A percentile compares a stretch with the other conserved stretches of the same genome.
Evolutionary conservation across 2,113 vertebrate species (phyloP).

Genomic region (Megaceryle torquata): DNA sequence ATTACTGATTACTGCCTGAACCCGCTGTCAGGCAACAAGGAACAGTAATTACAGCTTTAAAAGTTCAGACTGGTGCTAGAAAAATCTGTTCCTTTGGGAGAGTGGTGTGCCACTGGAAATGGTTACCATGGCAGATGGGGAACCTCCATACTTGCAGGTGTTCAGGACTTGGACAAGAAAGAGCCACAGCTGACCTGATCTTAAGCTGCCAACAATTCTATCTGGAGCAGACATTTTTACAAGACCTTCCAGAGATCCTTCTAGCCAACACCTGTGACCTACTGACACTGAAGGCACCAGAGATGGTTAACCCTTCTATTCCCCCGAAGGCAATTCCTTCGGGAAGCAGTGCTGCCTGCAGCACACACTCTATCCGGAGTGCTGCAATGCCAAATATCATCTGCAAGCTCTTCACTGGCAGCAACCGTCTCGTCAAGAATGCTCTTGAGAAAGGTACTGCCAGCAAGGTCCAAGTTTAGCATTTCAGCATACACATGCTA

Average conservation of each 20-base stretch:
- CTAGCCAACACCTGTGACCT: background rate
- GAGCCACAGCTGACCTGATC: background rate
- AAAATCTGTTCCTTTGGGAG: background rate
- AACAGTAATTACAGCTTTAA: background rate
- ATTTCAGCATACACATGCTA: background rate
- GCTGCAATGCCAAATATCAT: background rate
- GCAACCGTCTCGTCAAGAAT: background rate
- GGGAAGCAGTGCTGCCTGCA: background rate
- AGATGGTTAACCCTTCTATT: background rate
- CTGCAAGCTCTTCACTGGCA: background rate
- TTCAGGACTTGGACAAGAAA: background rate
- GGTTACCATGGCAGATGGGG: background rate
- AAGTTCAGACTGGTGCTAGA: background rate
- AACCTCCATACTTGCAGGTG: background rate
- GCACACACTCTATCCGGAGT: too few species aligned
- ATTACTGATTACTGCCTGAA: too few species aligned
- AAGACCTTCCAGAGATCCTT: background rate
- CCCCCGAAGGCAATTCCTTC: background rate
- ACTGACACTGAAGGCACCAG: background rate
- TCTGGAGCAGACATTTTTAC: background rate
- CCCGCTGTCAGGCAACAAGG: too few species aligned
- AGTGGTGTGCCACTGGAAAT: background rate
- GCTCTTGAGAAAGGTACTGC: background rate
- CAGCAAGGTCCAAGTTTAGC: background rate
- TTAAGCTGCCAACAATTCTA: background rate